Evolutionary conservation across 2,797 vertebrate genomes (phyloP).

Genomic region (Crocodylus rhombifer): DNA sequence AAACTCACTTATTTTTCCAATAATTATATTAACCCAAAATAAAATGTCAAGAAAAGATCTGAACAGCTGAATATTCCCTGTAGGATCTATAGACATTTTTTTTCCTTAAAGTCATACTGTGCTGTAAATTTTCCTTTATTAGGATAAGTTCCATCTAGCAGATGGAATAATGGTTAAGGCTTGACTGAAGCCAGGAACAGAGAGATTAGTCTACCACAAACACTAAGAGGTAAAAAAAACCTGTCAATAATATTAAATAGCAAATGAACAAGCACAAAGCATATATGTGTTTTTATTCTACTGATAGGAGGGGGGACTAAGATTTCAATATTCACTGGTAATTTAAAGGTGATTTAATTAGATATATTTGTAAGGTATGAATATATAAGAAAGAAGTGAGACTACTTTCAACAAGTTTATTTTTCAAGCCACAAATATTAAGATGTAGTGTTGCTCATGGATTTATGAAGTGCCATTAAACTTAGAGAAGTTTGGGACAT

Average conservation of each 20-base stretch:
- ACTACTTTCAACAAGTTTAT: neutral
- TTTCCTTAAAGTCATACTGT: neutral
- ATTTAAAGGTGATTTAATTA: neutral
- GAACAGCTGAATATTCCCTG: neutral
- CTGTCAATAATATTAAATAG: neutral
- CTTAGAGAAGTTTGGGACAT: neutral
- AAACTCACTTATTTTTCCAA: neutral
- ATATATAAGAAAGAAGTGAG: neutral
- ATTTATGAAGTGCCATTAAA: neutral
- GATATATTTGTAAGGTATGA: neutral
- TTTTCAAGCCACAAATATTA: neutral
- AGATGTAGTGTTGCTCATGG: neutral
- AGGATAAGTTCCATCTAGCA: neutral
- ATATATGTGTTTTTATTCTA: neutral
- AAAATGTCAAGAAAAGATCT: neutral
- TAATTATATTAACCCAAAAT: neutral
- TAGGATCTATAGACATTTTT: neutral
- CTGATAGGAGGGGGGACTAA: neutral
- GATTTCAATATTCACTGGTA: neutral
- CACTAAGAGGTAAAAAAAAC: neutral
- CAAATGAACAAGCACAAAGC: neutral
- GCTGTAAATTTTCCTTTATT: neutral
- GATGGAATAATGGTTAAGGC: neutral
- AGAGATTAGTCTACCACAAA: neutral
- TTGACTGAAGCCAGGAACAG: neutral